Evolutionary conservation across 2,113 vertebrate species (phyloP), one percentile per base, ranked within the genome.

Genomic region (Catagonus wagneri): DNA sequence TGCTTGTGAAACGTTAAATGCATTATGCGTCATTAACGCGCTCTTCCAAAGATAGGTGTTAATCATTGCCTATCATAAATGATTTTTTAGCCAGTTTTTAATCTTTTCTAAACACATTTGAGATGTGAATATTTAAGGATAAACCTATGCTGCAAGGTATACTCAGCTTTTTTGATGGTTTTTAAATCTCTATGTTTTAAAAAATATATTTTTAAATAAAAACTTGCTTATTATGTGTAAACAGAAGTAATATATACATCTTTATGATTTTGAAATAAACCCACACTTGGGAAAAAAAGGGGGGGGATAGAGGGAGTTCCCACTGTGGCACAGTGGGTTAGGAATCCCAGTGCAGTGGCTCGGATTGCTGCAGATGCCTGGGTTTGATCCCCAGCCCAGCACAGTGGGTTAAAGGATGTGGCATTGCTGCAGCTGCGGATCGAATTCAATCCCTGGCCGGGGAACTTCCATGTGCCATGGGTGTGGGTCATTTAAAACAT

Each of bases 241-340:
- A 90, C 95, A 88, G n/a, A 96, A 68, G 90, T 98, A 98, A 97
- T 98, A 97, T 98, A 89, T 98, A 96, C 96, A 95, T 96, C 86
- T 97, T 88, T 75, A 65, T 84, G 25, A 83, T 92, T 97, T 80
- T 95, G 93, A 98, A 98, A 98, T 98, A 98, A 98, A 98, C 56
- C 2, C 0, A 80, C 36, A 52, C 66, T 91, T 98, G 90, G 86
- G 98, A 94, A n/a, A n/a, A 92, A 9, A n/a, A n/a, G n/a, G n/a
- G n/a, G n/a, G n/a, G n/a, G n/a, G n/a, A n/a, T n/a, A n/a, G n/a
- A n/a, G n/a, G n/a, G n/a, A n/a, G n/a, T n/a, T n/a, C n/a, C n/a
- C n/a, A n/a, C n/a, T n/a, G n/a, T n/a, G n/a, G n/a, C n/a, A n/a
- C n/a, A n/a, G n/a, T n/a, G n/a, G n/a, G n/a, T n/a, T n/a, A n/a